These are phyloP conservation scores for Drosophila virilis DNA, from an alignment of 1,140 invertebrate genomes.

Conservation along the genomic window DNA sequence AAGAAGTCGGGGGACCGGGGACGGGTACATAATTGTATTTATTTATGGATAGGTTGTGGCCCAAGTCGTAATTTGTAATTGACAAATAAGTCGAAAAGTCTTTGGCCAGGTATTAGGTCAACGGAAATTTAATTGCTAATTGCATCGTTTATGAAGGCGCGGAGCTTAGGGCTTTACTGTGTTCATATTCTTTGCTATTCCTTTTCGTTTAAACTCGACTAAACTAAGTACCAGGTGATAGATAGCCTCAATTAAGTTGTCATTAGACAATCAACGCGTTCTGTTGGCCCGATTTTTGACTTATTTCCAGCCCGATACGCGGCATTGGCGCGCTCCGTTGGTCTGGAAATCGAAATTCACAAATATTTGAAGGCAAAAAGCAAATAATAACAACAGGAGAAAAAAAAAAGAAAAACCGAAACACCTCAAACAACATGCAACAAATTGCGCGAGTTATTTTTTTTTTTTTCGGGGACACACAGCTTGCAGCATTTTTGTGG, in stretches of 20 bases:
- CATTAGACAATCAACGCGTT: constrained; percentile 28
- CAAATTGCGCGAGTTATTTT: constrained; percentile 44
- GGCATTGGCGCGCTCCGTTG: constrained; percentile 44
- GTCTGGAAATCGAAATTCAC: constrained; percentile 41
- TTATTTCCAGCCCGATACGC: constrained; percentile 6
- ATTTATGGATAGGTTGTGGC: constrained; percentile 44
- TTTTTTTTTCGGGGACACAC: constrained; percentile 48
- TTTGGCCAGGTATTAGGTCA: constrained; percentile 67
- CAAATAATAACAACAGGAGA: not conserved
- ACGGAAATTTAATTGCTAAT: constrained; percentile 81
- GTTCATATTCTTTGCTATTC: too few relatives aligned
- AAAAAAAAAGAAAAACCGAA: constrained; percentile 20
- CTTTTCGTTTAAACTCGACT: constrained; percentile 29
- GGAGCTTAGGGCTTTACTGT: not conserved
- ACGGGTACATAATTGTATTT: constrained; percentile 65
- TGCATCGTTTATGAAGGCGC: constrained; percentile 66
- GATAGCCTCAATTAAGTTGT: constrained; percentile 78
- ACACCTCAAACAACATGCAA: constrained; percentile 55
- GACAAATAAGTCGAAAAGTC: constrained; percentile 75
- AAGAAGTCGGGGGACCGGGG: not conserved
- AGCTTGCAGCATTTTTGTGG: constrained; percentile 65
- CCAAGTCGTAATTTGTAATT: constrained; percentile 59
- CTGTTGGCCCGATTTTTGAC: constrained; percentile 20
- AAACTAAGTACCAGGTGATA: constrained; percentile 69
- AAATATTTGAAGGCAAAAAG: constrained; percentile 22